A percentile compares a stretch with the other conserved stretches of the same genome.
phyloP scores from a whole-genome alignment of 2,113 vertebrate genomes.

The Apistogramma diplotaenia region DNA sequence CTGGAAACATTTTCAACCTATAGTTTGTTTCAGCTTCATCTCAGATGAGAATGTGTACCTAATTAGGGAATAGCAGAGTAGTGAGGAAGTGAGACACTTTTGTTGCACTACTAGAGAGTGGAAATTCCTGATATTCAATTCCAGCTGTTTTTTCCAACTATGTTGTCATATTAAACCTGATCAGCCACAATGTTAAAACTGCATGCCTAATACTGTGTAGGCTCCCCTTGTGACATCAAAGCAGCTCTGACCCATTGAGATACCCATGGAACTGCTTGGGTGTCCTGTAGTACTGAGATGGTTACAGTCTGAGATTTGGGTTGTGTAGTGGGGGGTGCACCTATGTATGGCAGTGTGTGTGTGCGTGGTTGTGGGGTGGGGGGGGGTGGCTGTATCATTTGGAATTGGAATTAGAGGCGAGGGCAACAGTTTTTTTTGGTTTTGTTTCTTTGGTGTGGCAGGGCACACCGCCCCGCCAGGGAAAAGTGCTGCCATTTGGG shows the following conservation, averaged over 20 bases:
- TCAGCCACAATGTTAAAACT: too few relatives aligned
- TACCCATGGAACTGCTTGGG: too few relatives aligned
- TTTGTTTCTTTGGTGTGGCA: too few relatives aligned
- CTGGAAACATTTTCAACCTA: slow-evolving; percentile 23
- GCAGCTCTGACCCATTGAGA: not conserved
- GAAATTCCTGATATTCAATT: slow-evolving; percentile 65
- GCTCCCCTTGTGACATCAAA: not conserved
- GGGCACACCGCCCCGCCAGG: not conserved
- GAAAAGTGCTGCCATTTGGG: not conserved
- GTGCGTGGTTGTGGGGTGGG: too few relatives aligned
- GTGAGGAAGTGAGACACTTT: not conserved
- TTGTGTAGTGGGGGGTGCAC: not conserved
- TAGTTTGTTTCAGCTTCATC: not conserved
- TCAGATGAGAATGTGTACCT: slow-evolving; percentile 43
- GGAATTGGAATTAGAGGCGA: too few relatives aligned
- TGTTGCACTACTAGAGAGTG: slow-evolving; percentile 42
- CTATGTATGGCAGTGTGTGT: not conserved
- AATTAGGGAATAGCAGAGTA: slow-evolving; percentile 22
- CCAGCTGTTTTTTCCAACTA: slow-evolving; percentile 59
- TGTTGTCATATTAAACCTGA: slow-evolving; percentile 44
- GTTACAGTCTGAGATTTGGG: not conserved
- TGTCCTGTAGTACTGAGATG: not conserved
- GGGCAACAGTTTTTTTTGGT: too few relatives aligned
- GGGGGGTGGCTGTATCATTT: too few relatives aligned
- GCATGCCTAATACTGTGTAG: not conserved